Percentiles rank a stretch among this genome's conserved stretches.
phyloP scores from a whole-genome alignment of 2,797 vertebrate species.

The Carduelis carduelis region DNA sequence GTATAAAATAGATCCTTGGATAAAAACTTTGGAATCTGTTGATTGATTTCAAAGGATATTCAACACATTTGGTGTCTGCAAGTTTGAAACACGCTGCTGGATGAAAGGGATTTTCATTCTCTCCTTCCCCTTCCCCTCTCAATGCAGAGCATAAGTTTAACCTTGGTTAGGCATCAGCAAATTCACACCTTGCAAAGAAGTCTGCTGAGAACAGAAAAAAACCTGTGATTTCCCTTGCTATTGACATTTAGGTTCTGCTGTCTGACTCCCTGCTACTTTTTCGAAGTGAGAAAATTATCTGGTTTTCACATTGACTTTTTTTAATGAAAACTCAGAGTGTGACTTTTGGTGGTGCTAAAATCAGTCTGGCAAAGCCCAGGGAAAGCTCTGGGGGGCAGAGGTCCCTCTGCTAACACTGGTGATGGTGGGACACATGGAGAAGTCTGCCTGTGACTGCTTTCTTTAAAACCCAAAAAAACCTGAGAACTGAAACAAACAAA shows the following conservation, averaged over 20 bases:
- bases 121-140: not conserved
- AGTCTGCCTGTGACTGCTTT: not conserved
- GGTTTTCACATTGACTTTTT: not conserved
- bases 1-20: not conserved
- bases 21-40: not conserved
- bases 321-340: not conserved
- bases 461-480: not conserved
- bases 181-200: not conserved
- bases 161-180: not conserved
- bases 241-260: not conserved
- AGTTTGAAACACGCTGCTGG: not conserved
- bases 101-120: not conserved
- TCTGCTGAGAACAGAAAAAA: slow-evolving; percentile 10
- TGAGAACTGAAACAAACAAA: not conserved
- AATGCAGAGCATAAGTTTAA: not conserved
- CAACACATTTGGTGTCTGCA: not conserved
- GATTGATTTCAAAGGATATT: not conserved
- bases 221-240: not conserved
- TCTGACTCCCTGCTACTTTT: not conserved
- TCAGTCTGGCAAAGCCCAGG: not conserved
- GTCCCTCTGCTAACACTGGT: not conserved
- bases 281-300: slow-evolving; percentile 1
- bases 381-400: not conserved
- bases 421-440: not conserved
- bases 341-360: not conserved